These are phyloP conservation scores for Spisula solida DNA, from an alignment of 2,888 invertebrate genomes.

Conservation along the genomic window DNA sequence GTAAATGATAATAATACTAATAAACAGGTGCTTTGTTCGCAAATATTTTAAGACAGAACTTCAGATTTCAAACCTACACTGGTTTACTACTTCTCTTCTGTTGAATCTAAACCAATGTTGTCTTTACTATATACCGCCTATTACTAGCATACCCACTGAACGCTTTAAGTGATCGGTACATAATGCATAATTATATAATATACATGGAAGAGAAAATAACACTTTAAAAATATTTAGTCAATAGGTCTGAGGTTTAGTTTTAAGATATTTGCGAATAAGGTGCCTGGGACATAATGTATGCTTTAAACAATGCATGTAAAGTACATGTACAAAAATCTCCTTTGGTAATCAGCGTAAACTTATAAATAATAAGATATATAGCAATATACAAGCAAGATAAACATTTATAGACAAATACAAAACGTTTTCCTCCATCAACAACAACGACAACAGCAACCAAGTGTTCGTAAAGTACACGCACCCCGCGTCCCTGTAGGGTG, in stretches of 20 bases:
- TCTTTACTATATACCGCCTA: no score
- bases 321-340: slow-evolving; percentile 36
- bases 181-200: no score
- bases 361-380: slow-evolving; percentile 60
- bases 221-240: no score
- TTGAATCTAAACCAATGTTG: no score
- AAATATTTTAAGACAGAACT: no score
- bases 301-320: slow-evolving; percentile 29
- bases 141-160: no score
- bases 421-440: not conserved
- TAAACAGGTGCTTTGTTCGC: no score
- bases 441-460: not conserved
- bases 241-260: not conserved
- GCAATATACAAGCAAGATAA: slow-evolving; percentile 61
- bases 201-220: no score
- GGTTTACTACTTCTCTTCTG: no score
- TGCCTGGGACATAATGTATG: not conserved
- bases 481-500: not conserved
- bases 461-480: not conserved
- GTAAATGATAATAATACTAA: no score
- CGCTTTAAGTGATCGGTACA: no score
- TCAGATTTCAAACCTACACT: no score
- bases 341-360: slow-evolving; percentile 61
- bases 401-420: not conserved
- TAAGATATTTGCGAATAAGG: not conserved